Percentiles rank a stretch among this genome's conserved stretches.
Conservation (phyloP, 2,113 vertebrate species). For the Peucedramus taeniatus region DNA sequence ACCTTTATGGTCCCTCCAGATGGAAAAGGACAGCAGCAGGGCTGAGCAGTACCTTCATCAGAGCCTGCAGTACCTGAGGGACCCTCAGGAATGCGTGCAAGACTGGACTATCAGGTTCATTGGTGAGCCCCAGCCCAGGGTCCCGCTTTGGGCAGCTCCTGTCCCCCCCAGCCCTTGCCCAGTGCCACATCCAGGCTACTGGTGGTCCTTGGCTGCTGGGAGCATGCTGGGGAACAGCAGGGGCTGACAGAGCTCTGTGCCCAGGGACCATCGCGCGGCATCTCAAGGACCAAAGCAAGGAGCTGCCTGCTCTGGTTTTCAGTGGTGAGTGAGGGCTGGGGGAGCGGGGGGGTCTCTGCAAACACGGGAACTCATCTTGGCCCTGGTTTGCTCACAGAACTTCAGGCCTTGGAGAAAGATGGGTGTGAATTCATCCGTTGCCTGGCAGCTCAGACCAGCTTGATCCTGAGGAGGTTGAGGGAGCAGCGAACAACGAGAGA, state of each 20-base stretch:
- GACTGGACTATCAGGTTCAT: neutral
- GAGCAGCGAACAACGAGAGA: fast-evolving
- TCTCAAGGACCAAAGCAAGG: neutral
- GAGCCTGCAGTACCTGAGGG: neutral
- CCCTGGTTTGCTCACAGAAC: neutral
- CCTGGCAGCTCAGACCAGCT: neutral
- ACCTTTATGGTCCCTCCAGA: neutral
- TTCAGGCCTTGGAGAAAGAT: neutral
- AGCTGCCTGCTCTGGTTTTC: neutral
- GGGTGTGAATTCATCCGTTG: neutral
- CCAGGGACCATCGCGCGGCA: neutral
- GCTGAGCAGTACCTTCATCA: neutral
- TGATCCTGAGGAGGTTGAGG: neutral
- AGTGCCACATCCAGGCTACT: neutral
- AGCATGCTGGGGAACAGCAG: neutral
- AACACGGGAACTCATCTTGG: fast-evolving
- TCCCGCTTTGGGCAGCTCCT: neutral
- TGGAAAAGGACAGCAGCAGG: neutral
- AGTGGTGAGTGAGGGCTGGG: neutral
- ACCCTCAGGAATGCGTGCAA: neutral
- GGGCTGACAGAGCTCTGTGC: neutral
- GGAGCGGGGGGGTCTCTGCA: neutral
- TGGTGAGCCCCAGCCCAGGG: neutral
- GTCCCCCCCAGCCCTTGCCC: neutral
- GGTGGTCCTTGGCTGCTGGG: neutral